phyloP scores from a whole-genome alignment of 2,888 invertebrate genomes.

The Nomada fucata region DNA sequence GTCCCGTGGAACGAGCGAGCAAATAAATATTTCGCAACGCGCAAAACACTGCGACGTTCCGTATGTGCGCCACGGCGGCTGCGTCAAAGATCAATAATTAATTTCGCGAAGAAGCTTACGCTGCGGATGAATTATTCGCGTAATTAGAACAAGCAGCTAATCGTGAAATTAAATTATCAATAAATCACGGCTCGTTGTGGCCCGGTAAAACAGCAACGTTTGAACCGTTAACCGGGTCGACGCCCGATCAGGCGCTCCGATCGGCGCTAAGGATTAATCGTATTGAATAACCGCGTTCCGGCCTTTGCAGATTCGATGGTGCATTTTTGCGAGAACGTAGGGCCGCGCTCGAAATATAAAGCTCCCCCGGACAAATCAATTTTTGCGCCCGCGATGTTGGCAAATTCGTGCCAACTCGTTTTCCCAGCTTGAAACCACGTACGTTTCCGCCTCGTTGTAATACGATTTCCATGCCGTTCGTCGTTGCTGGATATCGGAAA shows the following conservation, averaged over 20 bases:
- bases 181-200: slow-evolving; percentile 23
- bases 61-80: background rate
- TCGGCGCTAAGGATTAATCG: no score
- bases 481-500: slow-evolving; percentile 4
- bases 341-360: no score
- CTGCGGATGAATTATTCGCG: slow-evolving; percentile 29
- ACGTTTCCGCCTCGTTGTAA: no score
- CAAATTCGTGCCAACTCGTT: no score
- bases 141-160: slow-evolving; percentile 18
- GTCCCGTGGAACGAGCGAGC: background rate
- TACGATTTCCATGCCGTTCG: no score
- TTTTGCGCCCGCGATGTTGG: no score
- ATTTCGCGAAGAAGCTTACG: slow-evolving; percentile 8
- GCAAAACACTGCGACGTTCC: background rate
- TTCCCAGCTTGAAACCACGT: no score
- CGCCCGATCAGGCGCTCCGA: no score
- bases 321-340: no score
- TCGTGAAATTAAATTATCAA: slow-evolving; percentile 36
- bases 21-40: background rate
- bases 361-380: no score
- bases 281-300: no score
- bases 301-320: no score
- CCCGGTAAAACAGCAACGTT: background rate
- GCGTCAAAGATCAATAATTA: slow-evolving; percentile 35
- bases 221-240: background rate